phyloP scores from a whole-genome alignment of 2,113 vertebrate species.

The Euleptes europaea region DNA sequence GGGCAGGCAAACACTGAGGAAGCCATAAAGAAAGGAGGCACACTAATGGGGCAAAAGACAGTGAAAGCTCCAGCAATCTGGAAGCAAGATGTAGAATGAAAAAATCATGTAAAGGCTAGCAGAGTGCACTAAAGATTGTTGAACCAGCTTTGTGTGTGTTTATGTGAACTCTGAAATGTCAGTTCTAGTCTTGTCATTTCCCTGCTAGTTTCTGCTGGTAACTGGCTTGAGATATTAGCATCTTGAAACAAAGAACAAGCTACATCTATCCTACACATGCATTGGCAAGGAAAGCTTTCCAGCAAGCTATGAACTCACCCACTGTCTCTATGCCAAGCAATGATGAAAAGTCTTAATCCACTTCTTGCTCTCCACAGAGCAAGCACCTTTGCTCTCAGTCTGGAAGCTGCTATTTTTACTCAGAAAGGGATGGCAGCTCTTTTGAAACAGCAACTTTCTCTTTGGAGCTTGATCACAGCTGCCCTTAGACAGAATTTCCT shows the following conservation, averaged over 20 bases:
- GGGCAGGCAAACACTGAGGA: neutral
- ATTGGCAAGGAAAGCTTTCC: constrained; percentile 15
- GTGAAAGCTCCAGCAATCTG: neutral
- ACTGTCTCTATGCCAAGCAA: constrained; percentile 40
- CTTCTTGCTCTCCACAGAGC: constrained; percentile 1
- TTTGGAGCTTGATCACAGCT: neutral
- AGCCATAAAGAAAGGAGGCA: neutral
- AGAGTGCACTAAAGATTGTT: neutral
- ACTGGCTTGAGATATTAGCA: neutral
- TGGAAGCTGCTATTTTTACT: constrained; percentile 57
- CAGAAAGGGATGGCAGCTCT: neutral
- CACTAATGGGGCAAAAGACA: neutral
- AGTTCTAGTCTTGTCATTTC: neutral
- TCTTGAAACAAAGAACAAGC: fast-evolving
- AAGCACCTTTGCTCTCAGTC: constrained; percentile 41
- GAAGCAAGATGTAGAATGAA: neutral
- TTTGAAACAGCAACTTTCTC: constrained; percentile 31
- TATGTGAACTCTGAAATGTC: neutral
- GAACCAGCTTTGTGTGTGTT: neutral
- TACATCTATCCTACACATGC: constrained; percentile 1
- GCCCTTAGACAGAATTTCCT: constrained; percentile 40
- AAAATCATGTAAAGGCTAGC: neutral
- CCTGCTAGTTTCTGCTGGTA: neutral
- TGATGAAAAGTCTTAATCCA: constrained; percentile 48
- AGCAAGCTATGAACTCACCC: constrained; percentile 41